Percentiles rank a stretch among this genome's conserved stretches.
phyloP scores from a whole-genome alignment of 2,797 vertebrate species.

The Clarias laeviceps region DNA sequence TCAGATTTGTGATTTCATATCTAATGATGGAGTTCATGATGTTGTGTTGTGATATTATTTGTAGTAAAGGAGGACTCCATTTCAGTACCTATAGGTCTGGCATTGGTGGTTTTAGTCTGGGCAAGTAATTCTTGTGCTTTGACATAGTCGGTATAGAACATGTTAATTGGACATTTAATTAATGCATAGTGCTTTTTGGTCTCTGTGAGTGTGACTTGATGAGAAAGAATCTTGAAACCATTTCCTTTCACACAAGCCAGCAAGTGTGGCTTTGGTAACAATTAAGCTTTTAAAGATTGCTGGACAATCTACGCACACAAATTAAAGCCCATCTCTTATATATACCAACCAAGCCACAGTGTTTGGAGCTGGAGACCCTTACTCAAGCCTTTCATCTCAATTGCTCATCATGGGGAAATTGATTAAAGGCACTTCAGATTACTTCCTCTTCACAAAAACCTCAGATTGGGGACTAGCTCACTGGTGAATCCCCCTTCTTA shows the following conservation, averaged over 20 bases:
- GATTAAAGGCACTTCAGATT: slow-evolving; percentile 80
- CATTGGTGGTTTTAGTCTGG: not conserved
- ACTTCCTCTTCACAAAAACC: slow-evolving; percentile 75
- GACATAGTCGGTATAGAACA: slow-evolving; percentile 38
- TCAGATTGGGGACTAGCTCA: slow-evolving; percentile 75
- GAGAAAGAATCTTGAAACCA: slow-evolving; percentile 73
- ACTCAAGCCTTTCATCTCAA: slow-evolving; percentile 71
- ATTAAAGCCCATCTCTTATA: slow-evolving; percentile 75
- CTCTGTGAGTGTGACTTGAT: slow-evolving; percentile 71
- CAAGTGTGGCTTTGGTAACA: slow-evolving; percentile 74
- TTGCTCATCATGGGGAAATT: slow-evolving; percentile 74
- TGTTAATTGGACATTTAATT: slow-evolving; percentile 68
- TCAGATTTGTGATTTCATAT: slow-evolving; percentile 68
- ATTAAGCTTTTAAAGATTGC: slow-evolving; percentile 74
- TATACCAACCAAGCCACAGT: slow-evolving; percentile 61
- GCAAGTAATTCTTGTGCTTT: not conserved
- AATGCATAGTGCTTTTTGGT: slow-evolving; percentile 67
- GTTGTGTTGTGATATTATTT: slow-evolving; percentile 11
- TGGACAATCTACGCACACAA: slow-evolving; percentile 75
- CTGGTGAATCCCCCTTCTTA: slow-evolving; percentile 72
- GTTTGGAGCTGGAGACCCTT: slow-evolving; percentile 63
- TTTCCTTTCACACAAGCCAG: slow-evolving; percentile 79
- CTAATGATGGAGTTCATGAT: slow-evolving; percentile 12
- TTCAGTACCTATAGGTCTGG: not conserved
- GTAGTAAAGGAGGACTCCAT: not conserved